Base-by-base conservation (phyloP, 2,888 invertebrate species). In the Ceriagrion tenellum region DNA sequence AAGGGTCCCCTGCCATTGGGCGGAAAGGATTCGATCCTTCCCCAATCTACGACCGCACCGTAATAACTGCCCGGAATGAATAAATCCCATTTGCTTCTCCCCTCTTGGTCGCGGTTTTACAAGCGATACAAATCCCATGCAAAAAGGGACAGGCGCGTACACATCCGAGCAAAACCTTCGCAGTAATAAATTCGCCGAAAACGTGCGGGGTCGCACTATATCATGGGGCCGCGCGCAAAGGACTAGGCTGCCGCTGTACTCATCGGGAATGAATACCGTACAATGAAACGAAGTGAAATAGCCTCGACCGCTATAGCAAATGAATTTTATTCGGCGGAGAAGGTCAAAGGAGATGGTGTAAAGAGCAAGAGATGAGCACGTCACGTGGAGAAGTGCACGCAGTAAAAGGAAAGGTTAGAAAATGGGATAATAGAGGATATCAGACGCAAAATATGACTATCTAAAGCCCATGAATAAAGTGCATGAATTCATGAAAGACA, bases 1-100 rank as follows among this genome's bases (percentile, higher is more conserved):
- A 81, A 13, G 35, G 35, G 35, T 26, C 81, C 23, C 69, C 23
- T 8, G 35, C 30, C 81, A 35, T 30, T 30, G 81, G 81, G 26
- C 30, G 30, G 16, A 35, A 18, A 35, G 35, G 81, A 35, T 81
- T 81, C 81, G 81, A 81, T 81, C 81, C 81, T 18, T 26, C 35
- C 81, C 81, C 81, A 81, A 81, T 81, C 81, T 81, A 35, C 81
- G 69, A 69, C 69, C 30, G 81, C 81, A 81, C 81, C 81, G 81
- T 81, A 81, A 81, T 81, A 81, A 81, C 81, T 35, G 35, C 81
- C 18, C 35, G 81, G 30, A 35, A 81, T 81, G 81, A 81, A 81
- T 81, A 81, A 81, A 81, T 81, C 81, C 81, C 81, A 35, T 81
- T 81, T 18, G 35, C 30, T 20, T 26, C 30, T 35, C 16, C 81